Evolutionary conservation across 2,888 invertebrate species (phyloP).

Genomic region (Oscheius myriophilus): DNA sequence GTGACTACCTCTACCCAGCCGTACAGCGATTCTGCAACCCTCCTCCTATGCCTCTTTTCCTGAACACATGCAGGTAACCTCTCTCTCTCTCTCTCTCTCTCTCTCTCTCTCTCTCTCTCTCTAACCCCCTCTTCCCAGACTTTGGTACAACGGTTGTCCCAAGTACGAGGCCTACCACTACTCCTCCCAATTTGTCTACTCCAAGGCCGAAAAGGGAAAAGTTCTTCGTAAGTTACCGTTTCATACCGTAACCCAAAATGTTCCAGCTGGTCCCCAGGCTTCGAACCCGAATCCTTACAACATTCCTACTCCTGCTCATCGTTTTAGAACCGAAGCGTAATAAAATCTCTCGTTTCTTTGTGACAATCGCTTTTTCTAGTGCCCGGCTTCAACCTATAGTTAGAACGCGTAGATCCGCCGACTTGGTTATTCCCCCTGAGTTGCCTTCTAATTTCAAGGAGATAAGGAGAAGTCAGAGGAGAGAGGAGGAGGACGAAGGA

Average conservation of each 20-base stretch:
- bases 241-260: background rate
- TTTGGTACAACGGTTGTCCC: conserved; percentile 65
- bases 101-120: no score
- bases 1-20: conserved; percentile 60
- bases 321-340: conserved; percentile 1
- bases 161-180: conserved; percentile 64
- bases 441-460: conserved; percentile 13
- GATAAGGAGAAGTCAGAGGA: background rate
- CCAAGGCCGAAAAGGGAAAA: conserved; percentile 66
- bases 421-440: conserved; percentile 9
- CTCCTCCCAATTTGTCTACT: conserved; percentile 64
- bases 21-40: conserved; percentile 67
- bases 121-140: conserved; percentile 21
- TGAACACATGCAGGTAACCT: conserved; percentile 60
- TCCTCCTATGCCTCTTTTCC: conserved; percentile 63
- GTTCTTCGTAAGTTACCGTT: conserved; percentile 42
- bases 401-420: no score
- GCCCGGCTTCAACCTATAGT: no score
- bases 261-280: conserved; percentile 36
- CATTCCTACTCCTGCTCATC: conserved; percentile 28
- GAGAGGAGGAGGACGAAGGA: background rate
- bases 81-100: background rate
- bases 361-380: no score
- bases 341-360: background rate
- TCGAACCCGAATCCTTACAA: conserved; percentile 40